These are phyloP conservation scores for Tenthredo scrophulariae DNA, from an alignment of 2,888 invertebrate species.

Conservation along the genomic window DNA sequence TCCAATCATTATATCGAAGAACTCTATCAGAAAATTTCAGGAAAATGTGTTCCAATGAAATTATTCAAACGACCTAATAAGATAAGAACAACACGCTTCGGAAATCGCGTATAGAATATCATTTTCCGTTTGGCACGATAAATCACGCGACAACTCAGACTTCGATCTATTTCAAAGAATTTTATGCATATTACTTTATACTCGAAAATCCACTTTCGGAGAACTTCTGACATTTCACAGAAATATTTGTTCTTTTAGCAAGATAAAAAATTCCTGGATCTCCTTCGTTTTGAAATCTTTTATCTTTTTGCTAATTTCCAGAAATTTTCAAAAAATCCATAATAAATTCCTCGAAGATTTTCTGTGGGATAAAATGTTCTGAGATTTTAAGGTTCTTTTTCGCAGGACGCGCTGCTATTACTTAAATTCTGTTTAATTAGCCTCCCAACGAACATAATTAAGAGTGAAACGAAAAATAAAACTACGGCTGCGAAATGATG, in stretches of 20 bases:
- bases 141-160: neutral
- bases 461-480: neutral
- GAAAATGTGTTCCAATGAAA: conserved; percentile 14
- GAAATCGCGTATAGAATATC: neutral
- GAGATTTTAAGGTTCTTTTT: neutral
- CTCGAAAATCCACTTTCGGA: neutral
- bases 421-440: neutral
- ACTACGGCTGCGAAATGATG: neutral
- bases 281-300: neutral
- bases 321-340: neutral
- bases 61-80: conserved; percentile 19
- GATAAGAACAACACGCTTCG: neutral
- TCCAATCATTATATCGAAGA: neutral
- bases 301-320: neutral
- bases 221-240: neutral
- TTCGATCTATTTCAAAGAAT: neutral
- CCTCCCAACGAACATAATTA: neutral
- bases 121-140: neutral
- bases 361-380: too few species aligned
- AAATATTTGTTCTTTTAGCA: neutral
- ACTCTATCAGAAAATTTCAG: neutral
- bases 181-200: neutral
- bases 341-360: neutral
- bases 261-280: neutral
- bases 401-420: neutral